Evolutionary conservation across 2,113 vertebrate species (phyloP).

Genomic region (Accipiter virgatus): DNA sequence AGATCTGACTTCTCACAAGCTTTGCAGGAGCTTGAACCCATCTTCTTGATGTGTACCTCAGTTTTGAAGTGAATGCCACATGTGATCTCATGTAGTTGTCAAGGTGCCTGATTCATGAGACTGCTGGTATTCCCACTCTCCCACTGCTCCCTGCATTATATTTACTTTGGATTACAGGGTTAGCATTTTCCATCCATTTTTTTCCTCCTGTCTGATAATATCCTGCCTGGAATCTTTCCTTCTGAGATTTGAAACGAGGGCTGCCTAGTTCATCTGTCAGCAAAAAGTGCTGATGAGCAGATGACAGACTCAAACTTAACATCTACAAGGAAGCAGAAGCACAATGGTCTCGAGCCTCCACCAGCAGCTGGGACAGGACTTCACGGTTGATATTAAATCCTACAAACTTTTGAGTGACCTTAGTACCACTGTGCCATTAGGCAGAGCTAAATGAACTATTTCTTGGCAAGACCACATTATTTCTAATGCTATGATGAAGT

Average conservation of each 20-base stretch:
- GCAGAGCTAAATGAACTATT: background rate
- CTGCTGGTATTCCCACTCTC: background rate
- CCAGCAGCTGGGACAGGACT: background rate
- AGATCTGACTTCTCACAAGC: background rate
- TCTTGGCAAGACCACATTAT: background rate
- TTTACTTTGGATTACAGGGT: background rate
- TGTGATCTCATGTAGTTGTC: background rate
- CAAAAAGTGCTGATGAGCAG: background rate
- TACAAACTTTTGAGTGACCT: background rate
- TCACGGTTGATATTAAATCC: background rate
- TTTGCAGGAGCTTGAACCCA: background rate
- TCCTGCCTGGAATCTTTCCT: background rate
- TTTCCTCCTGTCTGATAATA: background rate
- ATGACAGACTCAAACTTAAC: background rate
- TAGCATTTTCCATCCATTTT: conserved; percentile 24
- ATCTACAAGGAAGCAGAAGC: background rate
- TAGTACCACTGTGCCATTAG: background rate
- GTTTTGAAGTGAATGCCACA: background rate
- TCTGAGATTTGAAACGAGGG: background rate
- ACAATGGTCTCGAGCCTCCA: background rate
- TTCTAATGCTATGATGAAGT: background rate
- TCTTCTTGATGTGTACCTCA: background rate
- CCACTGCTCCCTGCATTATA: background rate
- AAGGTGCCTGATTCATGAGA: background rate
- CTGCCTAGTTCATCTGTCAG: background rate